Evolutionary conservation across 1,140 invertebrate genomes (phyloP), one percentile per base, ranked within the genome.

Genomic region (Cyclina sinensis): DNA sequence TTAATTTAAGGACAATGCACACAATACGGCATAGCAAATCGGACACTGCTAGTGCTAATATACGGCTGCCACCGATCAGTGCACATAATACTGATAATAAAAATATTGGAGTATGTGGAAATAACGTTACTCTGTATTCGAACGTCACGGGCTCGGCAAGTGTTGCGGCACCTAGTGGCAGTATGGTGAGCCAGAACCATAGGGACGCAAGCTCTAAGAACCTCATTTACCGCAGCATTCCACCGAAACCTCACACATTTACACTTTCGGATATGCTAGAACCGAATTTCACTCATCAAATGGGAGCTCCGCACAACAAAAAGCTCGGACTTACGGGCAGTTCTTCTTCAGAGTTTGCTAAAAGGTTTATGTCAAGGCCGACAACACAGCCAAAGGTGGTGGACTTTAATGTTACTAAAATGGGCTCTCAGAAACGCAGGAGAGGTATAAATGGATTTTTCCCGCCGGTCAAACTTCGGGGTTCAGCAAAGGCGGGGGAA

Each of bases 371-470:
- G 51, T 51, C 90, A 16, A 74, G 91, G 27, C 91, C 90, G 27
- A 91, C 88, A 24, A 91, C 91, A 35, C 81, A 86, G n/a, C 92
- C 92, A 9, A 83, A 89, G 81, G 90, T 93, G 24, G 80, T 93
- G 27, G 92, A 91, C 27, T 91, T 93, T 62, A 90, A 90, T 84
- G 88, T 87, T 0, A 30, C 54, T 57, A 81, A 78, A 32, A 85
- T 90, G 27, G 46, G 35, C 48, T 18, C 70, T 5, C 68, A 88
- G 39, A 88, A 82, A 65, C 86, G 86, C 9, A 39, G 86, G 27
- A 24, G 86, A 46, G 86, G 86, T 43, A 82, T 88, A 57, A 82
- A 83, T 83, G 86, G 86, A 76, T 88, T 88, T 81, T 88, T 88
- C 37, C 86, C 86, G 16, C 86, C 86, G 1, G 86, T 88, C 39